phyloP scores from a whole-genome alignment of 2,797 vertebrate genomes.

The Yasuhikotakia modesta region DNA sequence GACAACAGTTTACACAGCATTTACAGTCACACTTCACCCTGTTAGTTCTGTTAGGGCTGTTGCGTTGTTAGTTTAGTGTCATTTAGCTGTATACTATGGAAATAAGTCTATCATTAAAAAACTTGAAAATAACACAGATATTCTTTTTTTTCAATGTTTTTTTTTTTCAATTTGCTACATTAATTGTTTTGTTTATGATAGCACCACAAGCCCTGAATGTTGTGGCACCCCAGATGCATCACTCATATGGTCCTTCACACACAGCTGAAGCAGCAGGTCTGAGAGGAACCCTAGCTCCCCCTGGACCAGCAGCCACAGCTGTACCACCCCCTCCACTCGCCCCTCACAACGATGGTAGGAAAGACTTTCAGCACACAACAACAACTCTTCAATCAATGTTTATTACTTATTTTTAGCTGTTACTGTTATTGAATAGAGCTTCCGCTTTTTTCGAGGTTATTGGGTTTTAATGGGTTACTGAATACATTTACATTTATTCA shows the following conservation, averaged over 20 bases:
- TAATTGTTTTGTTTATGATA: background rate
- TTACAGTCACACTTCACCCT: too few relatives aligned
- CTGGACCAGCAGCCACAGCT: slow-evolving; percentile 68
- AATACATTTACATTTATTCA: too few relatives aligned
- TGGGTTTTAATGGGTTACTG: too few relatives aligned
- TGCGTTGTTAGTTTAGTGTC: too few relatives aligned
- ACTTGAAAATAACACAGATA: too few relatives aligned
- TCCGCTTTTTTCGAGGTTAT: too few relatives aligned
- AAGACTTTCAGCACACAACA: background rate
- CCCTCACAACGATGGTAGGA: slow-evolving; percentile 78
- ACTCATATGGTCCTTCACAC: slow-evolving; percentile 74
- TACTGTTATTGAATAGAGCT: too few relatives aligned
- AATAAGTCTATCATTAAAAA: too few relatives aligned
- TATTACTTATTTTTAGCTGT: background rate
- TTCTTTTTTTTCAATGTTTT: background rate
- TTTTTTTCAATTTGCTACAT: background rate
- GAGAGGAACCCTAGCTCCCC: slow-evolving; percentile 67
- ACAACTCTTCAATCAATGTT: background rate
- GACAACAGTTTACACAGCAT: too few relatives aligned
- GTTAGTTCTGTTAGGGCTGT: too few relatives aligned
- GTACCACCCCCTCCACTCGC: slow-evolving; percentile 65
- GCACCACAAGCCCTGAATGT: slow-evolving; percentile 76
- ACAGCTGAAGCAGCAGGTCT: slow-evolving; percentile 57
- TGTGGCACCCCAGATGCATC: slow-evolving; percentile 75
- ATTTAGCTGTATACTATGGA: too few relatives aligned